These are phyloP conservation scores for Trididemnum clinides DNA, from an alignment of 23 tunicate species.

Conservation along the genomic window DNA sequence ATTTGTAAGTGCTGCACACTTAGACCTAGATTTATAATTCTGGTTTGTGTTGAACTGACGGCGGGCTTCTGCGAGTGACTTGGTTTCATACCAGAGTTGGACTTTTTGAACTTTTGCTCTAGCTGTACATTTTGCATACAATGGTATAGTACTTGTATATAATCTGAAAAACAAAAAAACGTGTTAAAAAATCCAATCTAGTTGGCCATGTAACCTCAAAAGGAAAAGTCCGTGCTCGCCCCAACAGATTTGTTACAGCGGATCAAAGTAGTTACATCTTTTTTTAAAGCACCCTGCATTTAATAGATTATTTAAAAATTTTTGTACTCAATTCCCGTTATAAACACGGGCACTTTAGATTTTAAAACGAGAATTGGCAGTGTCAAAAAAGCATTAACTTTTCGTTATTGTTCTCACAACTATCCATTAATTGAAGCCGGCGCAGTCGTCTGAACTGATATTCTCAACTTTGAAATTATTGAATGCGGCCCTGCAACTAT, in stretches of 20 bases:
- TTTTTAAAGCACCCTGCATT: constrained; percentile 18
- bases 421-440: too few relatives aligned
- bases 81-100: constrained; percentile 24
- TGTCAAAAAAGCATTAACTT: too few relatives aligned
- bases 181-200: constrained; percentile 16
- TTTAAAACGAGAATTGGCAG: too few relatives aligned
- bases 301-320: neutral
- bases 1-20: constrained; percentile 21
- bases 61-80: constrained; percentile 29
- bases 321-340: neutral
- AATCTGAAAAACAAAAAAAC: neutral
- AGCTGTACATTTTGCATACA: constrained; percentile 16
- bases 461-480: too few relatives aligned
- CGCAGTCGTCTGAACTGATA: too few relatives aligned
- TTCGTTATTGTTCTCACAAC: too few relatives aligned
- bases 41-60: constrained; percentile 17
- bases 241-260: neutral
- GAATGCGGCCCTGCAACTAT: too few relatives aligned
- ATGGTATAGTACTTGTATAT: constrained; percentile 2
- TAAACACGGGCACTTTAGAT: neutral
- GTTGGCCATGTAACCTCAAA: constrained; percentile 22
- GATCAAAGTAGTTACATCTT: constrained; percentile 17
- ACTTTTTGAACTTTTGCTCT: constrained; percentile 14
- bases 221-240: constrained; percentile 21
- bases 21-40: neutral